Evolutionary conservation across 2,888 invertebrate genomes (phyloP).

Genomic region (Dinocampus coccinellae): DNA sequence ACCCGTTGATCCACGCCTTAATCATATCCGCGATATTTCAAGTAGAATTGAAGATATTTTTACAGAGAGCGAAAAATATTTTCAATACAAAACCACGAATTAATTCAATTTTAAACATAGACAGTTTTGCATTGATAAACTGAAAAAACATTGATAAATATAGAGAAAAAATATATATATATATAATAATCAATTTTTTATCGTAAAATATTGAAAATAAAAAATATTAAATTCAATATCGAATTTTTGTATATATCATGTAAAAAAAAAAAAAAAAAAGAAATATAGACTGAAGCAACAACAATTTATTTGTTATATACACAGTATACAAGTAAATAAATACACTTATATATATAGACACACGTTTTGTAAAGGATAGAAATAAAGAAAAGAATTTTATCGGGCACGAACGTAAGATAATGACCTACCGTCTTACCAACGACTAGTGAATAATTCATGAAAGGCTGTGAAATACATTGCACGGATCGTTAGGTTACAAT

Average conservation of each 20-base stretch:
- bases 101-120: not conserved
- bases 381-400: slow-evolving; percentile 44
- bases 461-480: slow-evolving; percentile 43
- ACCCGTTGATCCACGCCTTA: slow-evolving; percentile 9
- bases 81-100: not conserved
- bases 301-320: not conserved
- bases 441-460: slow-evolving; percentile 49
- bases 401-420: slow-evolving; percentile 47
- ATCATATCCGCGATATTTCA: not conserved
- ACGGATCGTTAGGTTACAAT: slow-evolving; percentile 46
- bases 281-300: not conserved
- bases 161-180: not conserved
- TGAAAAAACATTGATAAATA: not conserved
- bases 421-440: slow-evolving; percentile 45
- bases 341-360: not conserved
- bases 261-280: no score
- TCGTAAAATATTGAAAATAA: not conserved
- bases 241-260: not conserved
- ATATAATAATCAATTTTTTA: not conserved
- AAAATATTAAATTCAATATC: not conserved
- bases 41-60: not conserved
- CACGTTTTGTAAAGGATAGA: slow-evolving; percentile 11
- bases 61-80: not conserved
- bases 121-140: not conserved
- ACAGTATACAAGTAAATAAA: not conserved